Evolutionary conservation across 2,113 vertebrate genomes (phyloP).

Genomic region (Rhagologus leucostigma): DNA sequence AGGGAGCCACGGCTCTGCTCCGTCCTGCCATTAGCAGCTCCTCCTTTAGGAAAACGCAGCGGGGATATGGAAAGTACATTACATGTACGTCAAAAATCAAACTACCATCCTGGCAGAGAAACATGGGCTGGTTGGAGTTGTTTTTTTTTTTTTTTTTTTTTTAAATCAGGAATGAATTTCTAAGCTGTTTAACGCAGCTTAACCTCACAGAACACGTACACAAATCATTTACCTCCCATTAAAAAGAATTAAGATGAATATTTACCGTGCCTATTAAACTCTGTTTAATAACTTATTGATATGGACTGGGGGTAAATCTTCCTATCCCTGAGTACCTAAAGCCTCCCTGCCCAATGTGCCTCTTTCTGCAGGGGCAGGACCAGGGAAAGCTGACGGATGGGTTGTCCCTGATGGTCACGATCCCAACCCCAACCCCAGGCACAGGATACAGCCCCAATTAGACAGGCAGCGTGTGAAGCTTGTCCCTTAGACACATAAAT

Average conservation of each 20-base stretch:
- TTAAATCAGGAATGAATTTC: background rate
- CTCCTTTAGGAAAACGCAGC: background rate
- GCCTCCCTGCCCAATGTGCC: background rate
- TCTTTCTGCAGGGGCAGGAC: background rate
- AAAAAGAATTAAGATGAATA: background rate
- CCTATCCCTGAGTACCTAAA: rapidly evolving
- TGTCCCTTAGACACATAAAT: background rate
- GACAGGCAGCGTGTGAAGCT: background rate
- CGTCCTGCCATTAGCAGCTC: background rate
- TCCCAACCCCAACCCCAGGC: background rate
- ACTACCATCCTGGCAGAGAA: background rate
- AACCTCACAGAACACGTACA: background rate
- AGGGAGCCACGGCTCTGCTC: background rate
- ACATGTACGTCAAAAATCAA: background rate
- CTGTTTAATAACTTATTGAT: background rate
- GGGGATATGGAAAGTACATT: slow-evolving; percentile 1
- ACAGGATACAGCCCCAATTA: background rate
- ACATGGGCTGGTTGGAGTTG: background rate
- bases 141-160: background rate
- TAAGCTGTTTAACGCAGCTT: background rate
- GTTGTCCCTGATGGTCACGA: background rate
- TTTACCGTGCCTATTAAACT: background rate
- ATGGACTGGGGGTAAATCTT: background rate
- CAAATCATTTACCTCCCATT: background rate
- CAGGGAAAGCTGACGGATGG: background rate